phyloP scores from a whole-genome alignment of 2,888 invertebrate species.

The Pseudococcus longispinus region DNA sequence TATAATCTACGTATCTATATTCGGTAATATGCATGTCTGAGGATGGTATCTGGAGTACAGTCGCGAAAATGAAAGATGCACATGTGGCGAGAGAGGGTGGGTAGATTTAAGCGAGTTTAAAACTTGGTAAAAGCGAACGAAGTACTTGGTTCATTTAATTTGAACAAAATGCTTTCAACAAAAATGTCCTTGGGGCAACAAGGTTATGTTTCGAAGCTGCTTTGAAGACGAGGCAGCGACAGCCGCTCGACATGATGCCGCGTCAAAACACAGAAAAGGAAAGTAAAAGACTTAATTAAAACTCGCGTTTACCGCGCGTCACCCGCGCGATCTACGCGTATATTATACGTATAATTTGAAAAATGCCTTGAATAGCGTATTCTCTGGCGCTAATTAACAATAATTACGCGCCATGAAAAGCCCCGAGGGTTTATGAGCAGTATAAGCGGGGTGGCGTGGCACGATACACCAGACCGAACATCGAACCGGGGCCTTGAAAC shows the following conservation, averaged over 20 bases:
- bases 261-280: background rate
- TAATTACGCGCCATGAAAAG: background rate
- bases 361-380: background rate
- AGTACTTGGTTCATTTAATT: conserved; percentile 5
- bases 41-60: no score
- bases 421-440: background rate
- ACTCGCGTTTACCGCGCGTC: background rate
- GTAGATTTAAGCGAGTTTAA: background rate
- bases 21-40: no score
- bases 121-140: background rate
- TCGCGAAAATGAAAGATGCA: no score
- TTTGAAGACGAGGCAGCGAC: background rate
- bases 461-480: background rate
- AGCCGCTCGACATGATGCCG: background rate
- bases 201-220: background rate
- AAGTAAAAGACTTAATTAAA: background rate
- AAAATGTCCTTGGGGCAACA: conserved; percentile 2
- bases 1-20: no score
- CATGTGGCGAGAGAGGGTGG: background rate
- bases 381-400: background rate
- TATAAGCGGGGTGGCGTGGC: background rate
- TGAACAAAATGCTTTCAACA: conserved; percentile 22
- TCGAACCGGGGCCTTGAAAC: background rate
- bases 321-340: background rate
- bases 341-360: background rate